Percentiles rank a stretch among this genome's conserved stretches.
phyloP scores from a whole-genome alignment of 2,797 vertebrate species.

The Epinephelus coioides region DNA sequence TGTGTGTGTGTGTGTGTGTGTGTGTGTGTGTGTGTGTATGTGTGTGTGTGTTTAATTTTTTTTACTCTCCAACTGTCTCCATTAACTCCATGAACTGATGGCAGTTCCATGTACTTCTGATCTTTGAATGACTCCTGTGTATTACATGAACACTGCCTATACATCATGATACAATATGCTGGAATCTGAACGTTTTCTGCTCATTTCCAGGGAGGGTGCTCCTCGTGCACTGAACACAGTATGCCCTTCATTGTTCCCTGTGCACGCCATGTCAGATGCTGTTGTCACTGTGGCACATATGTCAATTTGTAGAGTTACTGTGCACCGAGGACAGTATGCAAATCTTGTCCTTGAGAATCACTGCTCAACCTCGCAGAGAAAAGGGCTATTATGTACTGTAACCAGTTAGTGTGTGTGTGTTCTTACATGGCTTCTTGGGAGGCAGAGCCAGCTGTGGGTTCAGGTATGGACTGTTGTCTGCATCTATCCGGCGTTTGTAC shows the following conservation, averaged over 20 bases:
- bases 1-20: slow-evolving; percentile 21
- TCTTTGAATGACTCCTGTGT: slow-evolving; percentile 10
- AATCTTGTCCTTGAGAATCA: slow-evolving; percentile 1
- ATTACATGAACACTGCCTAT: not conserved
- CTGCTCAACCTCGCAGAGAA: not conserved
- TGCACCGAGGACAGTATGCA: not conserved
- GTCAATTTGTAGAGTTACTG: slow-evolving; percentile 4
- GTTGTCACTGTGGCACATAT: slow-evolving; percentile 13
- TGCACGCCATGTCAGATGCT: not conserved
- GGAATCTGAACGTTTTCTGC: not conserved
- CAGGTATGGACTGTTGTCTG: slow-evolving; percentile 99
- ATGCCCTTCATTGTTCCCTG: not conserved
- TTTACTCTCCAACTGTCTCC: slow-evolving; percentile 74
- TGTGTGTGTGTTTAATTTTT: slow-evolving; percentile 40
- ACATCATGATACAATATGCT: not conserved
- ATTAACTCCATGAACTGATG: slow-evolving; percentile 37
- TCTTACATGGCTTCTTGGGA: slow-evolving; percentile 99
- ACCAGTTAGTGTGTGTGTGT: not conserved
- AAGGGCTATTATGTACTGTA: not conserved
- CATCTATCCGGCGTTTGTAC: slow-evolving; percentile 99
- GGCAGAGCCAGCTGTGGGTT: slow-evolving; percentile 98
- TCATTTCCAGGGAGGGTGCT: not conserved
- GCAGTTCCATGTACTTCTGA: slow-evolving; percentile 27
- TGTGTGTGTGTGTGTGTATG: slow-evolving; percentile 14
- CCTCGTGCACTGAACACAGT: not conserved